Percentiles rank a stretch among this genome's conserved stretches.
Conservation (phyloP, 2,113 vertebrate genomes). For the Elgaria multicarinata region DNA sequence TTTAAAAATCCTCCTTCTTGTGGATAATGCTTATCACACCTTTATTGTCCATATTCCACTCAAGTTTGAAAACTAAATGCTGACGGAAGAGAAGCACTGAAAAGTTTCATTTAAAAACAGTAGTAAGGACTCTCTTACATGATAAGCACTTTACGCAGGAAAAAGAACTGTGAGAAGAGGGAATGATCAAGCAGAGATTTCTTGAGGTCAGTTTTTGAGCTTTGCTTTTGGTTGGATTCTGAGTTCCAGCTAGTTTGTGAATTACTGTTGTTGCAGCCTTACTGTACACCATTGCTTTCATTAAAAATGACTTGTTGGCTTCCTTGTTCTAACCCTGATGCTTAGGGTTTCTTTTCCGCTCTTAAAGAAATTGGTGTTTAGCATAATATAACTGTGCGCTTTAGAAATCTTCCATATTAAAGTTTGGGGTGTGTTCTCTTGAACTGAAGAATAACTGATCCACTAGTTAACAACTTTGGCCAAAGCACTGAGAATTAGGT, state of each 20-base stretch:
- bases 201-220: conserved; percentile 18
- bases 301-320: conserved; percentile 67
- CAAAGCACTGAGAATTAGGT: conserved; percentile 2
- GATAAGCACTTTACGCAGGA: conserved; percentile 67
- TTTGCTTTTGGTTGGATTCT: conserved; percentile 6
- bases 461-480: not conserved
- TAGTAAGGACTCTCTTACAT: not conserved
- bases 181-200: not conserved
- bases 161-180: conserved; percentile 10
- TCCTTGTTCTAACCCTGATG: conserved; percentile 30
- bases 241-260: conserved; percentile 52
- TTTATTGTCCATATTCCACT: conserved; percentile 25
- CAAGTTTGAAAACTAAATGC: conserved; percentile 37
- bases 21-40: conserved; percentile 19
- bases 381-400: accelerated
- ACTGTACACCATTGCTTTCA: conserved; percentile 55
- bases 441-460: not conserved
- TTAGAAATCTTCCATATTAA: not conserved
- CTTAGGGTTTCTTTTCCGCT: conserved; percentile 26
- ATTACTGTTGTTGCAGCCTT: conserved; percentile 46
- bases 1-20: not conserved
- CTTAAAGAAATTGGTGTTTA: not conserved
- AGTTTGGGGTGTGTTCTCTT: not conserved
- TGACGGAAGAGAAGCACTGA: not conserved
- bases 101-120: not conserved